Conservation (phyloP, 2,113 vertebrate genomes). For the Blennius ocellaris region DNA sequence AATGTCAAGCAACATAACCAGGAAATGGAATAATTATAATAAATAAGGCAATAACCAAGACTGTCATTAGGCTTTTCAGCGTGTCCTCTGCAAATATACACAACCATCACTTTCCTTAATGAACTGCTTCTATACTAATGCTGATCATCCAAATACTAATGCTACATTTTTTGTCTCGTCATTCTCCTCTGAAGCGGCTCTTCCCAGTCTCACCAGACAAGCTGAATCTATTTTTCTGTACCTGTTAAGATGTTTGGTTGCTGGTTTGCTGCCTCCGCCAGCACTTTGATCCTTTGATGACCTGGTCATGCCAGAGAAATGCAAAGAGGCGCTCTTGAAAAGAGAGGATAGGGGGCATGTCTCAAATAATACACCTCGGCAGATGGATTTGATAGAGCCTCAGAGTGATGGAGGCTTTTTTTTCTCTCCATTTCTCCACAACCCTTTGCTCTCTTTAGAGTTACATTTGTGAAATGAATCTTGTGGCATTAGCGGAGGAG, state of each 20-base stretch:
- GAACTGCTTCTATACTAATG: too few species aligned
- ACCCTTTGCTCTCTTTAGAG: constrained; percentile 57
- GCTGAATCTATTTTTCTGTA: constrained; percentile 46
- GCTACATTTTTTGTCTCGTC: too few species aligned
- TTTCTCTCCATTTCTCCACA: constrained; percentile 8
- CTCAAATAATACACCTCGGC: constrained; percentile 66
- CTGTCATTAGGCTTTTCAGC: too few species aligned
- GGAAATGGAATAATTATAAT: too few species aligned
- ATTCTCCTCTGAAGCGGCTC: too few species aligned
- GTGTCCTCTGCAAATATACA: too few species aligned
- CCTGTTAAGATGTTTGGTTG: constrained; percentile 67
- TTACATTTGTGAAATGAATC: constrained; percentile 64
- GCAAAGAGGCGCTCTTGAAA: constrained; percentile 66
- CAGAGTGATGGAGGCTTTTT: constrained; percentile 37
- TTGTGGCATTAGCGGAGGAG: constrained; percentile 36
- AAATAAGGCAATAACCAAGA: too few species aligned
- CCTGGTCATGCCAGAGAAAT: constrained; percentile 59
- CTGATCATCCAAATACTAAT: too few species aligned
- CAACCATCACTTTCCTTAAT: too few species aligned
- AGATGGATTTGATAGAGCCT: constrained; percentile 71
- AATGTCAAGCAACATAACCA: too few species aligned
- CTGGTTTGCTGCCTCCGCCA: constrained; percentile 45
- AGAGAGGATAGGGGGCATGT: constrained; percentile 67
- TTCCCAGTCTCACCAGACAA: constrained; percentile 26
- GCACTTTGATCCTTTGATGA: constrained; percentile 69